Percentiles rank a stretch among this genome's conserved stretches.
Conservation (phyloP, 2,797 vertebrate species). For the Glyptemys insculpta region DNA sequence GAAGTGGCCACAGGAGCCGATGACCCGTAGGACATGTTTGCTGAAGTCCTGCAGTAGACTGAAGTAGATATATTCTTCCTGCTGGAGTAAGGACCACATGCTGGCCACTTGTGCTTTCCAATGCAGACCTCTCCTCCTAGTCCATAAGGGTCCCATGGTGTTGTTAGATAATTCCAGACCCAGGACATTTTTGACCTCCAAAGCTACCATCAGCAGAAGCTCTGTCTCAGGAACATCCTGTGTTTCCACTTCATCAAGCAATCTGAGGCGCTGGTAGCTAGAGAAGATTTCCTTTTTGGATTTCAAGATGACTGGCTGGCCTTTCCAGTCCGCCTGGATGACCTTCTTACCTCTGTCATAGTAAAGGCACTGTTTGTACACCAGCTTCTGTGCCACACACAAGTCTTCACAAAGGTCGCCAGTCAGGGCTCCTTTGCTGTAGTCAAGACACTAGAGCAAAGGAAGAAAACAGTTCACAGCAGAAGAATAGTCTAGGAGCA, state of each 20-base stretch:
- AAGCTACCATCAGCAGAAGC: constrained; percentile 89
- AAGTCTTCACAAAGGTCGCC: constrained; percentile 95
- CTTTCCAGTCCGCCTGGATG: constrained; percentile 92
- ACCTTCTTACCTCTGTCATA: constrained; percentile 96
- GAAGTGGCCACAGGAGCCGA: constrained; percentile 97
- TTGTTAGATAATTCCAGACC: constrained; percentile 85
- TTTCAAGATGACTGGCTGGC: constrained; percentile 90
- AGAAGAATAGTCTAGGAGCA: neutral
- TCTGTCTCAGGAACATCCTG: constrained; percentile 87
- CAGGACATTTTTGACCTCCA: constrained; percentile 91
- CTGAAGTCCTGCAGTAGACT: constrained; percentile 93
- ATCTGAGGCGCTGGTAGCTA: constrained; percentile 87
- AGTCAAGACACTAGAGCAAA: constrained; percentile 89
- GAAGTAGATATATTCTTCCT: constrained; percentile 95
- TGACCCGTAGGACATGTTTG: constrained; percentile 88
- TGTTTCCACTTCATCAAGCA: constrained; percentile 86
- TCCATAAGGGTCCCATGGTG: constrained; percentile 86
- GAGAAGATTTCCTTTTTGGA: constrained; percentile 94
- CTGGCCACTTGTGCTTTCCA: constrained; percentile 91
- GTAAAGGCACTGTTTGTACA: constrained; percentile 93
- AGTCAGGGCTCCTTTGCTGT: constrained; percentile 85
- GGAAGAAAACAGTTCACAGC: constrained; percentile 23
- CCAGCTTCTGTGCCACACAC: constrained; percentile 87
- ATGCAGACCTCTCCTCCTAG: constrained; percentile 77
- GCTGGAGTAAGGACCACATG: constrained; percentile 94